Evolutionary conservation across 1,140 invertebrate genomes (phyloP).

Genomic region (Calliopsis andreniformis): DNA sequence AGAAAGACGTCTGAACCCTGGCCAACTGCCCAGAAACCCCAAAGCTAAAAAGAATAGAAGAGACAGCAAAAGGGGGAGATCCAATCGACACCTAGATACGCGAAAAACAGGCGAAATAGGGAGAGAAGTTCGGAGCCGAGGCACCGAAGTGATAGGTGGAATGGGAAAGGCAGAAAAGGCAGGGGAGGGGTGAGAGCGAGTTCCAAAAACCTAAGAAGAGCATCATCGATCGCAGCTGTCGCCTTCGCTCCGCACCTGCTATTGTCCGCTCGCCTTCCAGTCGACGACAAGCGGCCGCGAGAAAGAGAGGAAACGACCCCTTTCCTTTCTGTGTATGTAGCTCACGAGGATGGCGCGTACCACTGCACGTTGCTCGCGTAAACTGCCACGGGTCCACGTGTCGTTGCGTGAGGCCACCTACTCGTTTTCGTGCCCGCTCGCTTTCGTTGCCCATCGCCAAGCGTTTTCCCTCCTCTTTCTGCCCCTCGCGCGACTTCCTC

Average conservation of each 20-base stretch:
- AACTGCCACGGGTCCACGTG: slow-evolving; percentile 55
- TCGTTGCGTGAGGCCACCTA: slow-evolving; percentile 61
- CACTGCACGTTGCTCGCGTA: slow-evolving; percentile 40
- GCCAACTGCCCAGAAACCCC: too few species aligned
- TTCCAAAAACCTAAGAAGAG: slow-evolving; percentile 76
- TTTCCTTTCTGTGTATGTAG: slow-evolving; percentile 68
- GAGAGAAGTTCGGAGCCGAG: slow-evolving; percentile 6
- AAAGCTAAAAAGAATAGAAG: background rate
- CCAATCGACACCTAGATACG: background rate
- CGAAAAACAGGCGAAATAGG: background rate
- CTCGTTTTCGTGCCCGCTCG: slow-evolving; percentile 28
- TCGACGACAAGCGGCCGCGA: slow-evolving; percentile 71
- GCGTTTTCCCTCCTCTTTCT: background rate
- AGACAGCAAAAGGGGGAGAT: background rate
- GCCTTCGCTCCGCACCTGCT: slow-evolving; percentile 77
- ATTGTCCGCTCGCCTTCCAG: slow-evolving; percentile 74
- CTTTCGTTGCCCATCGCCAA: slow-evolving; percentile 22
- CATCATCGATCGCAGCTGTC: slow-evolving; percentile 80
- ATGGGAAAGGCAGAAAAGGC: slow-evolving; percentile 23
- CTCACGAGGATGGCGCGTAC: slow-evolving; percentile 44
- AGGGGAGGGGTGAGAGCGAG: slow-evolving; percentile 42
- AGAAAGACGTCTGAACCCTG: too few species aligned
- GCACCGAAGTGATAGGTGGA: background rate
- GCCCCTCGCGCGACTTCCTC: background rate
- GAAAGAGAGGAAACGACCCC: slow-evolving; percentile 66